Evolutionary conservation across 2,113 vertebrate species (phyloP).

Genomic region (Dascyllus trimaculatus): DNA sequence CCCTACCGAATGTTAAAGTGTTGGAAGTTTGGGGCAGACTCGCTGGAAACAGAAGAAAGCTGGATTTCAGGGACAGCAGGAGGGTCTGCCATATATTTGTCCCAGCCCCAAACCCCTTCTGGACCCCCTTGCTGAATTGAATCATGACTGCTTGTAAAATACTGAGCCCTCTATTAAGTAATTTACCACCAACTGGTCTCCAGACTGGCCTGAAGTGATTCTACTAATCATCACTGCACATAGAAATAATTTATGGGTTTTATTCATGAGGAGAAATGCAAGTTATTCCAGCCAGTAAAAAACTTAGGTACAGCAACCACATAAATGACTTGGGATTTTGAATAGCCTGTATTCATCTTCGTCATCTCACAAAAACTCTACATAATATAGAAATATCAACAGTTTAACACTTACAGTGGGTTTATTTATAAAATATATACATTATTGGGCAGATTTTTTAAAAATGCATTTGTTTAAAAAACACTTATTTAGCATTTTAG

Average conservation of each 20-base stretch:
- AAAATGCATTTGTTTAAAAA: background rate
- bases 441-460: background rate
- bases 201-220: slow-evolving; percentile 65
- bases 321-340: slow-evolving; percentile 50
- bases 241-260: slow-evolving; percentile 67
- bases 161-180: slow-evolving; percentile 74
- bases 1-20: slow-evolving; percentile 75
- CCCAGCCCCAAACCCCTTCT: slow-evolving; percentile 59
- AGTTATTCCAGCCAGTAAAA: slow-evolving; percentile 69
- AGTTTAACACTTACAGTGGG: background rate
- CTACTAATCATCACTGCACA: slow-evolving; percentile 69
- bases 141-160: slow-evolving; percentile 77
- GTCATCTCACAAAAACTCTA: slow-evolving; percentile 5
- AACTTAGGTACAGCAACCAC: slow-evolving; percentile 41
- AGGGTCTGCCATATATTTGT: slow-evolving; percentile 70
- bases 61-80: slow-evolving; percentile 66
- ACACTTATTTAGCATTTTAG: too few relatives aligned
- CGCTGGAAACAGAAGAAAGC: slow-evolving; percentile 76
- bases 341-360: slow-evolving; percentile 55
- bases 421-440: background rate
- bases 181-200: slow-evolving; percentile 73
- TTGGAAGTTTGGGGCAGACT: slow-evolving; percentile 70
- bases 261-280: slow-evolving; percentile 66
- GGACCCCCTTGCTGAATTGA: slow-evolving; percentile 67
- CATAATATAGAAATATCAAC: background rate